Evolutionary conservation across 2,113 vertebrate genomes (phyloP), one percentile per base, ranked within the genome.

Genomic region (Argyrosomus japonicus): DNA sequence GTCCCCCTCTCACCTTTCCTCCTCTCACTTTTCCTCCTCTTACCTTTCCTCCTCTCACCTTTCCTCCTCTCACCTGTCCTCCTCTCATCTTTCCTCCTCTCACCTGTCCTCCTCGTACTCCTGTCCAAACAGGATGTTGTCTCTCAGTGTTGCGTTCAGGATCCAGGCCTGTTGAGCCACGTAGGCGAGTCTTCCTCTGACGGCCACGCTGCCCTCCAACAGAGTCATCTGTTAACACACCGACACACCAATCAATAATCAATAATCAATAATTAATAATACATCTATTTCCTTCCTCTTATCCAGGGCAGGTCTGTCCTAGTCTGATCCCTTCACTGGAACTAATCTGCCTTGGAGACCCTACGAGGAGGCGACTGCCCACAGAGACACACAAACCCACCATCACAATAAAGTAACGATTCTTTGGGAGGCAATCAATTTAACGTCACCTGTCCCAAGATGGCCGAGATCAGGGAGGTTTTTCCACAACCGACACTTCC

Each of bases 111-210:
- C 97, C 58, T 98, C 96, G 70, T 96, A 97, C 5, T 96, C 96
- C 86, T 96, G 97, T 78, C 97, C 97, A 82, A 99, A 99, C 43
- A 98, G 95, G 93, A 99, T 98, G 92, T 99, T 99, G 88, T 99
- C 97, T 81, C 97, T 95, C 60, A 99, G 94, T 0, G 96, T 96
- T 25, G 97, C 95, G 3, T 97, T 98, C 84, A 97, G 94, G 88
- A 99, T 98, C 97, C 97, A 99, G 84, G 97, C 97, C 92, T 98
- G 97, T 88, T 99, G 97, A 50, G 97, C 96, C 88, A 97, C 97
- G 0, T 99, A 99, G 0, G 97, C 97, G 23, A 99, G 96, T 5
- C 95, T 94, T 3, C 97, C 97, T 13, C 89, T 95, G 4, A 97
- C 92, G 0, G 97, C 95, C 47, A 98, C 95, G 48, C 95, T 96